Evolutionary conservation across 2,888 invertebrate species (phyloP).

Genomic region (Sipunculus nudus): DNA sequence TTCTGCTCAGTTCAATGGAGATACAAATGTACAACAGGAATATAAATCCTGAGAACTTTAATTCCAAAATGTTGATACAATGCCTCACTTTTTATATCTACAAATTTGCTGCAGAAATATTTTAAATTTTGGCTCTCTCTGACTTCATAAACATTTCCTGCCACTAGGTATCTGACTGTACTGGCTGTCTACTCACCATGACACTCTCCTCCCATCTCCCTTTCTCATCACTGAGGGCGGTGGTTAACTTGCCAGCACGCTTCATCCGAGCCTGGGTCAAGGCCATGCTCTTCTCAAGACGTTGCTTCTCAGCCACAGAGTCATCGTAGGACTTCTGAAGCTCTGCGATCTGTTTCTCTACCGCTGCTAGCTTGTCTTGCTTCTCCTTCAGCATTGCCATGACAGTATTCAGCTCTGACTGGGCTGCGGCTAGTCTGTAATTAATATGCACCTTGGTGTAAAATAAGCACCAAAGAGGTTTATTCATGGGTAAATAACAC

Average conservation of each 20-base stretch:
- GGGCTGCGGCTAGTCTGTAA: conserved; percentile 72
- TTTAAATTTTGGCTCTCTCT: no score
- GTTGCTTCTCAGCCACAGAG: conserved; percentile 75
- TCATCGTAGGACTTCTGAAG: conserved; percentile 66
- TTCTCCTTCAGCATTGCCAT: conserved; percentile 81
- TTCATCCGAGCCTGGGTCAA: conserved; percentile 81
- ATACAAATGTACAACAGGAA: no score
- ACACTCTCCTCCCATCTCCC: conserved; percentile 83
- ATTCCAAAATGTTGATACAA: no score
- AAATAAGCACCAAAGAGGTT: background rate
- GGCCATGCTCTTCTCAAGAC: conserved; percentile 78
- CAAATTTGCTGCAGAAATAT: no score
- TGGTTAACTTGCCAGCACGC: conserved; percentile 84
- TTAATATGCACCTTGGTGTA: no score
- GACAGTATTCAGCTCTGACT: conserved; percentile 78
- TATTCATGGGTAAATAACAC: background rate
- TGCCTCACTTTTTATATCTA: no score
- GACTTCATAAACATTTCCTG: no score
- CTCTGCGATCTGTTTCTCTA: conserved; percentile 76
- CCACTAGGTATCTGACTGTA: no score
- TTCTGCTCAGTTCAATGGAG: no score
- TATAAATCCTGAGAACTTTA: no score
- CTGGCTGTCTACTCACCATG: conserved; percentile 66
- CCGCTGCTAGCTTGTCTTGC: conserved; percentile 82
- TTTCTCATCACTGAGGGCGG: conserved; percentile 87